These are phyloP conservation scores for Drosophila paranaensis DNA, from an alignment of 2,888 invertebrate genomes.

Conservation along the genomic window DNA sequence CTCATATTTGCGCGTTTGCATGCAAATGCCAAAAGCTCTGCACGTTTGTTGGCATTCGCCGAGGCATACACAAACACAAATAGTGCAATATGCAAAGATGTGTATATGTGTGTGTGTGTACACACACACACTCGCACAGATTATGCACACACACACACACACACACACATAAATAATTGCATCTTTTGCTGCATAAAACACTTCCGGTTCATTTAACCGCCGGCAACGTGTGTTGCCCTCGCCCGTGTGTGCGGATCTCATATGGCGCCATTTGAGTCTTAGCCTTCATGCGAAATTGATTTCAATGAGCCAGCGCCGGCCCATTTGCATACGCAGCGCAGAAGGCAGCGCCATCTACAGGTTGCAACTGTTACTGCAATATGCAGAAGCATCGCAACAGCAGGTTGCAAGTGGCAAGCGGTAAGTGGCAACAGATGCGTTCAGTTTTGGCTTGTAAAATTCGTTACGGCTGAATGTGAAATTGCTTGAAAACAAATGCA, in stretches of 20 bases:
- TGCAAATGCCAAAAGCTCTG: conserved; percentile 60
- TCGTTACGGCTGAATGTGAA: conserved; percentile 6
- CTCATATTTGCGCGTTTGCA: conserved; percentile 59
- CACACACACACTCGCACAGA: conserved; percentile 7
- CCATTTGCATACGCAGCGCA: conserved; percentile 37
- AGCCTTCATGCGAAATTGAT: conserved; percentile 49
- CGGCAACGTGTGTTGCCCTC: conserved; percentile 17
- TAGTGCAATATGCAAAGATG: neutral
- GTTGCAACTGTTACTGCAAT: conserved; percentile 24
- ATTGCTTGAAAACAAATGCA: conserved; percentile 8
- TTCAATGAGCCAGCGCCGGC: conserved; percentile 27
- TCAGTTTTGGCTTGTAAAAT: neutral
- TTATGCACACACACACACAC: conserved; percentile 1
- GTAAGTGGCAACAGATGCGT: conserved; percentile 18
- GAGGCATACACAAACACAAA: conserved; percentile 19
- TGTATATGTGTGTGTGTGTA: neutral
- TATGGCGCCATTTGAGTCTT: conserved; percentile 48
- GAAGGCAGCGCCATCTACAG: conserved; percentile 24
- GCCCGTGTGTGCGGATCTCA: conserved; percentile 20
- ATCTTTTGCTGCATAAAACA: conserved; percentile 63
- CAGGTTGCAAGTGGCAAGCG: conserved; percentile 11
- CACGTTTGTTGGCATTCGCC: conserved; percentile 37
- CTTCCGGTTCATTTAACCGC: conserved; percentile 74
- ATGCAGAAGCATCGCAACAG: conserved; percentile 24
- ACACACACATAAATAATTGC: conserved; percentile 49